Evolutionary conservation across 2,888 invertebrate genomes (phyloP), one percentile per base, ranked within the genome.

Genomic region (Agrochola lychnidis): DNA sequence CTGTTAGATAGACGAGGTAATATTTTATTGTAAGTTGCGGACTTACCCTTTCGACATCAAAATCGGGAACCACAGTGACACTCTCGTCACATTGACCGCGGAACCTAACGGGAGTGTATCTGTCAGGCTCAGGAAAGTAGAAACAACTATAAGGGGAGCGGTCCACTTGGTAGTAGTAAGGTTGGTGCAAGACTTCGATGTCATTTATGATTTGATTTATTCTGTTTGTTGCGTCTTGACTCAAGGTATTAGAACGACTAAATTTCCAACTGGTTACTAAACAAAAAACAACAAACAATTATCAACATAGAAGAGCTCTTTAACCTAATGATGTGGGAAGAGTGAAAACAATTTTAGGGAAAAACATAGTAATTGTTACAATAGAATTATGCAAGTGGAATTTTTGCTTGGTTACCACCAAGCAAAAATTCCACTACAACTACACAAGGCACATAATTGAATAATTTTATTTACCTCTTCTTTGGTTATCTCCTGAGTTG

Each of bases 251-350:
- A 5, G 84, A 79, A 19, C 94, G 90, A 76, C 94, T 93, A 10
- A 94, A 83, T 71, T 93, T 94, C 94, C 94, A 94, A 70, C 93
- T 93, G 88, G 89, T 92, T 4, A 94, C 94, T 94, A 61, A 51
- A 73, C 6, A 53, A 64, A 42, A 40, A 36, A 22, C 1, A 66
- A 16, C n/a, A 45, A 6, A 42, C 51, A 68, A 22, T 22, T 6
- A 30, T 2, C 0, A 4, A 14, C 19, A 19, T 1, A 22, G 22
- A 40, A 53, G 0, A 10, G 1, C 2, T 30, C 2, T 36, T 45
- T 2, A 4, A 14, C 0, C 0, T 9, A 7, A n/a, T 4, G 19
- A 19, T n/a, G 5, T 2, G 1, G 6, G 40, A 59, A 4, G n/a
- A n/a, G 3, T 6, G 4, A 10, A 25, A 40, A 73, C 3, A 9